Conservation (phyloP, 2,113 vertebrate species). For the Gavialis gangeticus region DNA sequence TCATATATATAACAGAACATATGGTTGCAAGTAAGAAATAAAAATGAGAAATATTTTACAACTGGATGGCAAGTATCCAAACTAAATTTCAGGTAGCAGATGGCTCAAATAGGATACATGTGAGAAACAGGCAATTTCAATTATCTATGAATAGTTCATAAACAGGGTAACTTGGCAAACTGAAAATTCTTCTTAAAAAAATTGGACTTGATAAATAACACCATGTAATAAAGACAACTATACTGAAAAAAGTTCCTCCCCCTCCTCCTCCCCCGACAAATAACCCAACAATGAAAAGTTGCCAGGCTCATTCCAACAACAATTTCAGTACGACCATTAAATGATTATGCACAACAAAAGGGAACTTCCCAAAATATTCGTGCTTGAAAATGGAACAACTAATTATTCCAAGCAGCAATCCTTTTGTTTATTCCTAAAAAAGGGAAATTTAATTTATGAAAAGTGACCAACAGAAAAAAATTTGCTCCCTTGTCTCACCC, state of each 20-base stretch:
- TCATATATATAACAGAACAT: slow-evolving; percentile 64
- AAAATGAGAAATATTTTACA: slow-evolving; percentile 68
- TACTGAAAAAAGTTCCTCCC: slow-evolving; percentile 26
- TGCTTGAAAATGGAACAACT: slow-evolving; percentile 47
- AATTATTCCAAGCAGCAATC: slow-evolving; percentile 45
- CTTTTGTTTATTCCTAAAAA: slow-evolving; percentile 1
- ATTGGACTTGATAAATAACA: slow-evolving; percentile 59
- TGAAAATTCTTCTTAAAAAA: slow-evolving; percentile 3
- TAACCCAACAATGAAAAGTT: slow-evolving; percentile 45
- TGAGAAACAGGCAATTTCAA: slow-evolving; percentile 72
- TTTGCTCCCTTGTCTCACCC: neutral
- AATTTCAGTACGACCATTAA: slow-evolving; percentile 63
- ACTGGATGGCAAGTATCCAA: slow-evolving; percentile 70
- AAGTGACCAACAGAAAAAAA: neutral
- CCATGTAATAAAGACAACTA: slow-evolving; percentile 27
- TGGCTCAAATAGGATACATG: slow-evolving; percentile 71
- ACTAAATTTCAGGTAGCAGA: slow-evolving; percentile 75
- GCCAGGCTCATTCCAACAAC: slow-evolving; percentile 47
- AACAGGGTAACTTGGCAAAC: slow-evolving; percentile 69
- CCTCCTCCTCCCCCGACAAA: no score
- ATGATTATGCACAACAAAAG: slow-evolving; percentile 47
- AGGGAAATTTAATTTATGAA: neutral
- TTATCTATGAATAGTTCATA: slow-evolving; percentile 73
- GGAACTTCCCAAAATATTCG: slow-evolving; percentile 47
- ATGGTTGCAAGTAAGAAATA: slow-evolving; percentile 69